Evolutionary conservation across 2,888 invertebrate species (phyloP).

Genomic region (Ceriagrion tenellum): DNA sequence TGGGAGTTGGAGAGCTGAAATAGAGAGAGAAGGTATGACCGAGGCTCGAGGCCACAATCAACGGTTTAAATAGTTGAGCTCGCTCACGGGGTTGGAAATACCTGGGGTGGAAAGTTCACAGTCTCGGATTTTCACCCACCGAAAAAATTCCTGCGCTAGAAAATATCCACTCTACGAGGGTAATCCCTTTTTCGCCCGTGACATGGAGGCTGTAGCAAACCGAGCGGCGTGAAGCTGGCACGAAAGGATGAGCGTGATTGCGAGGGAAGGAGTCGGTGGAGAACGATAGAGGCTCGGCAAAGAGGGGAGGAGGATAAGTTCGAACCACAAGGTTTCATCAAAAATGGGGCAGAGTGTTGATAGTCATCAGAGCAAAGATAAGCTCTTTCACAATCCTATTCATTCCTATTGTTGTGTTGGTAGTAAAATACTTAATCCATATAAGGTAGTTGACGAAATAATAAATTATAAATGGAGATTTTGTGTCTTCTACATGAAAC

Average conservation of each 20-base stretch:
- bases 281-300: background rate
- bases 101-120: background rate
- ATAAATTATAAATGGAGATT: no score
- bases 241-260: background rate
- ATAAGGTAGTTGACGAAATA: no score
- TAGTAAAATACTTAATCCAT: no score
- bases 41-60: background rate
- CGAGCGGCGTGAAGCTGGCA: background rate
- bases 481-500: no score
- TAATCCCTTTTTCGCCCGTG: background rate
- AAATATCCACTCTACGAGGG: background rate
- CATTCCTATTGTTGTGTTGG: no score
- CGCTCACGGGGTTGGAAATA: background rate
- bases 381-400: no score
- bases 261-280: background rate
- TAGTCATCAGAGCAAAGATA: no score
- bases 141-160: background rate
- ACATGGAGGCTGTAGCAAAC: background rate
- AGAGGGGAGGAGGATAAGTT: background rate
- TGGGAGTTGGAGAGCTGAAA: background rate
- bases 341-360: background rate
- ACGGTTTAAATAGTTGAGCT: background rate
- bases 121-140: background rate
- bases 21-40: background rate
- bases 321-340: background rate